Evolutionary conservation across 2,888 invertebrate species (phyloP), one percentile per base, ranked within the genome.

Genomic region (Dynastes tityus): DNA sequence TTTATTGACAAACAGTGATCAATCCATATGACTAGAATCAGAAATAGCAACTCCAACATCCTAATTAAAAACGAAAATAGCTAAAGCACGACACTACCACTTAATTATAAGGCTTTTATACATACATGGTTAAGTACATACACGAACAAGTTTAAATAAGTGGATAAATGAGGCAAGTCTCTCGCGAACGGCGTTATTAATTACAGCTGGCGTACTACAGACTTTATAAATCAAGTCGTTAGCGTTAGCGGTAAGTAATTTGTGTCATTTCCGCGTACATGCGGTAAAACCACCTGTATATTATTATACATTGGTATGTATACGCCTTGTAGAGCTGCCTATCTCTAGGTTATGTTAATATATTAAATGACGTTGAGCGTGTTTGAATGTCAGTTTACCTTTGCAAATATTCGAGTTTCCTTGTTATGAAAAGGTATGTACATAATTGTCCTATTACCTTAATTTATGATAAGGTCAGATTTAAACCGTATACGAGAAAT

Each of bases 201-300:
- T 73, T 73, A 37, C 58, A 73, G 53, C 40, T 55, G 9, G 16
- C 16, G 22, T 73, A 58, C 29, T 37, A 58, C 37, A 45, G 27
- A 40, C 37, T 8, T 11, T 22, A 58, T 58, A 73, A 58, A 73
- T 73, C 58, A 73, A 58, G 58, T 58, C 58, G 40, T 58, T 73
- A 49, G 53, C 53, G 51, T 29, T 51, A 58, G 40, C 55, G 58
- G 37, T 16, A 45, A 45, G 40, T 40, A 58, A 73, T 73, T 73
- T 58, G 73, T 73, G 58, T 58, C 73, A 32, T 58, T 73, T 73
- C 73, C 73, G 73, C 58, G 58, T 73, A 29, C 40, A 16, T 11
- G 40, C 11, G 11, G 58, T 51, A 40, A 37, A 58, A 73, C 58
- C 45, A 40, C 71, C 53, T 40, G 40, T 73, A 58, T n/a, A 53